Evolutionary conservation across 1,140 invertebrate genomes (phyloP).

Genomic region (Oncopeltus fasciatus): DNA sequence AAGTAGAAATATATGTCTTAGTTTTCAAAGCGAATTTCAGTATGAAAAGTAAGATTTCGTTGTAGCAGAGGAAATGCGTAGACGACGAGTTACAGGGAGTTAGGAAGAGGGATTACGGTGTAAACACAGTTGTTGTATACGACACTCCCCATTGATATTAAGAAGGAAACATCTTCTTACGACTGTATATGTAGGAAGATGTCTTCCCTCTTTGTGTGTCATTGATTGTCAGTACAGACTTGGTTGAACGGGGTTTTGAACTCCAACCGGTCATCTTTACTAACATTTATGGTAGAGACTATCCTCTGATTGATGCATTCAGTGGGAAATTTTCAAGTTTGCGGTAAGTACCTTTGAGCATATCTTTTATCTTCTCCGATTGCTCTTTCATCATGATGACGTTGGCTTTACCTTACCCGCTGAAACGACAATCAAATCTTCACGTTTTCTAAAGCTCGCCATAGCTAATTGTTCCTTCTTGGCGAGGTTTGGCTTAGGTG

Average conservation of each 20-base stretch:
- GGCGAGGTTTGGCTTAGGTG: not conserved
- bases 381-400: slow-evolving; percentile 19
- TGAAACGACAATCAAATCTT: slow-evolving; percentile 19
- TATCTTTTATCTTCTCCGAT: slow-evolving; percentile 21
- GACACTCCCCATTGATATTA: too few relatives aligned
- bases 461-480: not conserved
- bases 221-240: slow-evolving; percentile 13
- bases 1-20: too few relatives aligned
- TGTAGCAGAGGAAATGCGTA: too few relatives aligned
- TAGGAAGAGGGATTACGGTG: too few relatives aligned
- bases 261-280: not conserved
- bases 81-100: too few relatives aligned
- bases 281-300: not conserved
- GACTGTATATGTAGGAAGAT: too few relatives aligned
- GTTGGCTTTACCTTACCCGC: slow-evolving; percentile 25
- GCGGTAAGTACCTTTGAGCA: slow-evolving; percentile 18
- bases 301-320: slow-evolving; percentile 7
- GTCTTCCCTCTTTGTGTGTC: not conserved
- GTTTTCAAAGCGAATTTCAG: too few relatives aligned
- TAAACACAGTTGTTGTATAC: too few relatives aligned
- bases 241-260: not conserved
- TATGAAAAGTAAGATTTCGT: too few relatives aligned
- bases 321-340: slow-evolving; percentile 16
- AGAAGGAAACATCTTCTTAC: too few relatives aligned
- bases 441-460: not conserved